phyloP scores from a whole-genome alignment of 2,797 vertebrate species.

The Aeoliscus strigatus region DNA sequence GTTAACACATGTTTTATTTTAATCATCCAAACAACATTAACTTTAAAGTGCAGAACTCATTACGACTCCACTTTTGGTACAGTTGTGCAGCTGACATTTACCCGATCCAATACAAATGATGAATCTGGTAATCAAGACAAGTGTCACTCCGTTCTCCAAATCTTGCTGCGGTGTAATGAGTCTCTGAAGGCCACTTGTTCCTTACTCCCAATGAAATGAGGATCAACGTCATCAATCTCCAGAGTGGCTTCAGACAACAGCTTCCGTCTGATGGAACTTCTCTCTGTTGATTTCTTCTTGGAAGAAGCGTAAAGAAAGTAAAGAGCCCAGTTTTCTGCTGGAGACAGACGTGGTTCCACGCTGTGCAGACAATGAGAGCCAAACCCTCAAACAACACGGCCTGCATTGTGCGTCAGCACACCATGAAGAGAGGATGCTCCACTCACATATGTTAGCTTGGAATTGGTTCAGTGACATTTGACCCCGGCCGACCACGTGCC shows the following conservation, averaged over 20 bases:
- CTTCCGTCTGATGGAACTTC: conserved; percentile 44
- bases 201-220: conserved; percentile 53
- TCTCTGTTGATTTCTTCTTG: conserved; percentile 45
- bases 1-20: not conserved
- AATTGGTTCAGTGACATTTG: conserved; percentile 63
- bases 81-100: conserved; percentile 35
- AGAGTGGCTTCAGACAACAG: conserved; percentile 22
- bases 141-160: conserved; percentile 49
- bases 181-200: conserved; percentile 62
- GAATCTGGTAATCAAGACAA: conserved; percentile 48
- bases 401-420: conserved; percentile 38
- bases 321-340: conserved; percentile 16
- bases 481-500: conserved; percentile 38
- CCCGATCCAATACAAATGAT: conserved; percentile 45
- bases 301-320: conserved; percentile 16
- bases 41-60: conserved; percentile 8
- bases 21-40: not conserved
- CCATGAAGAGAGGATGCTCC: conserved; percentile 16
- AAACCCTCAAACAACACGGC: conserved; percentile 37
- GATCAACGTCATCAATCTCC: conserved; percentile 59
- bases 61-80: conserved; percentile 2
- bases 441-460: conserved; percentile 18
- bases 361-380: conserved; percentile 43
- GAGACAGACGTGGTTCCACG: conserved; percentile 15
- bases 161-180: conserved; percentile 56